Evolutionary conservation across 2,888 invertebrate species (phyloP), one percentile per base, ranked within the genome.

Genomic region (Miltochrista miniata): DNA sequence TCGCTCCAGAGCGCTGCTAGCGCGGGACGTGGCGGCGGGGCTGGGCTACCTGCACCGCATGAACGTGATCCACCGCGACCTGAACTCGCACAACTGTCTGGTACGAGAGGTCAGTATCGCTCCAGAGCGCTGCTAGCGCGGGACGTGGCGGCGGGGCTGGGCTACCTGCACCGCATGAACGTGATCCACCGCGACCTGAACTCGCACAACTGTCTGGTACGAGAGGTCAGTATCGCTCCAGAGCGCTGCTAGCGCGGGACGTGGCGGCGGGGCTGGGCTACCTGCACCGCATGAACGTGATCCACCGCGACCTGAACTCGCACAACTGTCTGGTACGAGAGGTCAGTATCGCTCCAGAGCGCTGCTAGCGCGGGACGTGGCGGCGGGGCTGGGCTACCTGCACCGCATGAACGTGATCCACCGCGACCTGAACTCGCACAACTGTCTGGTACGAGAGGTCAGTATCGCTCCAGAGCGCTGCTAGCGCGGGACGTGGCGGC

Each of bases 331-430:
- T 98, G 65, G 96, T 98, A 44, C 93, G 97, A 73, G 96, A 96
- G 90, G 95, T 95, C 7, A 37, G 13, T 33, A 11, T n/a, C n/a
- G n/a, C n/a, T n/a, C n/a, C n/a, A n/a, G n/a, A n/a, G n/a, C n/a
- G n/a, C n/a, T n/a, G n/a, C n/a, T n/a, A n/a, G n/a, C n/a, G n/a
- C n/a, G n/a, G n/a, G n/a, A n/a, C 84, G 98, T 98, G 74, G 95
- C 98, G 35, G 95, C 96, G 15, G 98, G 98, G 59, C 97, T 98
- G 95, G 96, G 97, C 10, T 98, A 98, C 89, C 92, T 98, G 56
- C 98, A 98, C 90, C 96, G 97, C 65, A 96, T 96, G 95, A 97
- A 97, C 85, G 97, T 98, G 62, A 98, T 98, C 64, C 98, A 98
- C 88, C 91, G 98, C 47, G 98, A 98, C 92, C 93, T 98, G 76